Base-by-base conservation (phyloP, 2,797 vertebrate species). In the Discoglossus pictus region DNA sequence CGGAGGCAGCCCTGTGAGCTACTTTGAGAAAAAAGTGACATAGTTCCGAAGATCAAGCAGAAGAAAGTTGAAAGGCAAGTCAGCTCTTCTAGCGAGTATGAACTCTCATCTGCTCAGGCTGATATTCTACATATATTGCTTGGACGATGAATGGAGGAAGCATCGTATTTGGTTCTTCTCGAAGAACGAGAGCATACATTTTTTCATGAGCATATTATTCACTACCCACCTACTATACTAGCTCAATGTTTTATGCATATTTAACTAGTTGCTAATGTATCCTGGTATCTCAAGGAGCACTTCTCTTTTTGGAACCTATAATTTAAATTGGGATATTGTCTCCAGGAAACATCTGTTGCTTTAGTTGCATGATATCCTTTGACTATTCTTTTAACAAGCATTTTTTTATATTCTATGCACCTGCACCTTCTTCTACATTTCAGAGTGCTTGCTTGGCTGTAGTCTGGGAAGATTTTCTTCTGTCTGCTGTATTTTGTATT, bases 1-100 rank as follows among this genome's bases (percentile, higher is more conserved):
- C 96, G 0, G 97, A 99, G 84, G 79, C 93, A 0, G 90, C 91
- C n/a, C 87, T 98, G 10, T 99, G 12, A 92, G 93, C 80, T 98
- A 94, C 81, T 98, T 99, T 43, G 97, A 99, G 80, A 95, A 91
- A 64, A 95, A 89, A 74, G 84, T 83, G 89, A 95, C 79, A 85
- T 98, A 58, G 79, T 81, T n/a, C 80, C 71, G 61, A 96, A 93
- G 82, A 92, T 98, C 77, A 94, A 90, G 80, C 88, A 89, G 7
- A 88, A 89, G 76, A 92, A 82, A 0, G 85, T 94, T n/a, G 94
- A 96, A 78, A 90, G 94, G 47, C 96, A 96, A 80, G 87, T 87
- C 39, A 98, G 95, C 81, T 90, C 94, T 2, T 80, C 89, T 74
- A 96, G 94, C 1, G 95, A 98, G 76, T 89, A 91, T 0, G 96